Evolutionary conservation across 2,888 invertebrate species (phyloP), one percentile per base, ranked within the genome.

Genomic region (Microctonus brassicae): DNA sequence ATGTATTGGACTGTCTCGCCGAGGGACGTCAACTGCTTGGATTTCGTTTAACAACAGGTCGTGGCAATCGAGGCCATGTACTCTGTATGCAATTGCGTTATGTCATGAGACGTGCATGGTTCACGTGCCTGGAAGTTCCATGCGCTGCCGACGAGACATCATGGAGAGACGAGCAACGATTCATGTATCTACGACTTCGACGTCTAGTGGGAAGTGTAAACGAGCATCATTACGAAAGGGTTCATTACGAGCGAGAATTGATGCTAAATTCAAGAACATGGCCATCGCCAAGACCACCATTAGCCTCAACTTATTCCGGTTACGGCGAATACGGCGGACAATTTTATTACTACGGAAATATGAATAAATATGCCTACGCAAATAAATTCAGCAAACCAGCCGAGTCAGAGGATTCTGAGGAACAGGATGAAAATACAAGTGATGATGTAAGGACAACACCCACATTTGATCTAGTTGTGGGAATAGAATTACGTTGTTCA

Each of bases 341-440:
- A 24, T 86, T 86, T 58, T 87, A 82, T 60, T 87, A 84, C 58
- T 87, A 87, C 55, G 87, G 87, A 2, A 85, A 84, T 55, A 87
- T 87, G 87, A 87, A 86, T 75, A 83, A 82, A 61, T 82, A 79
- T 69, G 87, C 86, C 0, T 86, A 82, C 47, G 82, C 83, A 2
- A 83, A 69, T 55, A 86, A 83, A 69, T 84, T 84, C 58, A 76
- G 77, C 53, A 60, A 67, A n/a, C 17, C 61, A n/a, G 34, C 39
- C 2, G 60, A 63, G 9, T 52, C 64, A 0, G 74, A 68, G 24
- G 64, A 63, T 29, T 39, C 66, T 33, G 61, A 67, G n/a, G 36
- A 42, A n/a, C 53, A 72, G n/a, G 55, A 62, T n/a, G 55, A 66
- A 20, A 57, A 65, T 33, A 57, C 13, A 29, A 70, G 69, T 20